These are phyloP conservation scores for Subacronicta megacephala DNA, from an alignment of 2,888 invertebrate genomes.

Conservation along the genomic window DNA sequence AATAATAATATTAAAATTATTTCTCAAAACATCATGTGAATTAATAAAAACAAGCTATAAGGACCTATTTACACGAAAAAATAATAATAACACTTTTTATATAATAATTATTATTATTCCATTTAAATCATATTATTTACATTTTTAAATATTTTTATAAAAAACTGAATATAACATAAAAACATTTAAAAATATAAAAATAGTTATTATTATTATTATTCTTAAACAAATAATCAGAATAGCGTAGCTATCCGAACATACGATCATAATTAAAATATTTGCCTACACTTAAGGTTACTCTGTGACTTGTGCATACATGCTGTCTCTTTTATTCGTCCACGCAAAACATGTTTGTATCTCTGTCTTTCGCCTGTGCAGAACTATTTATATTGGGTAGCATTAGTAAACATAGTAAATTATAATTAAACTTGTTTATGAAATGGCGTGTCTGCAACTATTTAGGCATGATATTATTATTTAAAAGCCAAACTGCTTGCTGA, in stretches of 20 bases:
- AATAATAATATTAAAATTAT: too few relatives aligned
- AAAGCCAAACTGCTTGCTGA: slow-evolving; percentile 54
- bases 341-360: slow-evolving; percentile 16
- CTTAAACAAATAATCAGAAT: slow-evolving; percentile 9
- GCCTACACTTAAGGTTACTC: slow-evolving; percentile 49
- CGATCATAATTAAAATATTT: slow-evolving; percentile 44
- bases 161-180: too few relatives aligned
- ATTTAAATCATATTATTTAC: too few relatives aligned
- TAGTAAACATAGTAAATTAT: slow-evolving; percentile 59
- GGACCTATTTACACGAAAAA: not conserved
- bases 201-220: too few relatives aligned
- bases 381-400: slow-evolving; percentile 60
- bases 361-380: slow-evolving; percentile 58
- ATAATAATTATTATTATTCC: not conserved
- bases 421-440: slow-evolving; percentile 58
- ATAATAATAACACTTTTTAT: not conserved
- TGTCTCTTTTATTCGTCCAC: slow-evolving; percentile 29
- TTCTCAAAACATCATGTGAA: too few relatives aligned
- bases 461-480: slow-evolving; percentile 53
- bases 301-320: slow-evolving; percentile 56
- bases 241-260: slow-evolving; percentile 12
- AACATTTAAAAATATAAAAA: too few relatives aligned
- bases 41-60: too few relatives aligned
- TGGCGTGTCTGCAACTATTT: slow-evolving; percentile 61
- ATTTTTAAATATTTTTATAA: too few relatives aligned